These are phyloP conservation scores for Pluvialis apricaria DNA, from an alignment of 2,113 vertebrate genomes.

Conservation along the genomic window DNA sequence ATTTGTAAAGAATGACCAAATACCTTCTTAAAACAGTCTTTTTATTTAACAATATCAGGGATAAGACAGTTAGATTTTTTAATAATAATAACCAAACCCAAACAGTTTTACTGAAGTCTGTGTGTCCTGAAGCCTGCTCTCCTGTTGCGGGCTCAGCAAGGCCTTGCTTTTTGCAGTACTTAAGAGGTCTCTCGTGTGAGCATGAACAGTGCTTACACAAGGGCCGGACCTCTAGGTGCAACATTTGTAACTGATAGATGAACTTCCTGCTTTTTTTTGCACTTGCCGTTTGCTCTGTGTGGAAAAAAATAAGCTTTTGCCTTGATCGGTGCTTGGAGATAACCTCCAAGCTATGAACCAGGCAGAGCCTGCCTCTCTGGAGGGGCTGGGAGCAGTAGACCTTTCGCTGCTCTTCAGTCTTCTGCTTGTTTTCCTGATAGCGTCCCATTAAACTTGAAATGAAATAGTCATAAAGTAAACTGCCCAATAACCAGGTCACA, in stretches of 20 bases:
- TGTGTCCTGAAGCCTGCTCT: background rate
- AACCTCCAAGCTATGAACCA: background rate
- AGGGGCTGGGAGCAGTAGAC: background rate
- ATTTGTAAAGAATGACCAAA: background rate
- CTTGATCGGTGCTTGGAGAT: background rate
- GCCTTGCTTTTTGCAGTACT: background rate
- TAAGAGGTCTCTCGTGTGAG: background rate
- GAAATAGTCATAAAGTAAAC: background rate
- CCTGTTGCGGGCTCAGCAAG: fast-evolving
- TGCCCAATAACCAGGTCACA: background rate
- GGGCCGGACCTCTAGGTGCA: background rate
- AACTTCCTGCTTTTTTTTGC: background rate
- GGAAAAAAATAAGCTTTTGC: background rate
- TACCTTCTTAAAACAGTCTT: background rate
- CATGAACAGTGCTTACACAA: fast-evolving
- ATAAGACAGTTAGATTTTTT: background rate
- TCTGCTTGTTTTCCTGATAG: background rate
- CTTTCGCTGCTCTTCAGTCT: background rate
- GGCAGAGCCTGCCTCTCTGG: background rate
- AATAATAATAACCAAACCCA: background rate
- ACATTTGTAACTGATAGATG: background rate
- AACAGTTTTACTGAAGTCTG: background rate
- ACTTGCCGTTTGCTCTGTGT: background rate
- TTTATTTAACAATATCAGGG: background rate
- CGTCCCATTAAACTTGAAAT: background rate